Evolutionary conservation across 1,140 invertebrate genomes (phyloP).

Genomic region (Hermetia illucens): DNA sequence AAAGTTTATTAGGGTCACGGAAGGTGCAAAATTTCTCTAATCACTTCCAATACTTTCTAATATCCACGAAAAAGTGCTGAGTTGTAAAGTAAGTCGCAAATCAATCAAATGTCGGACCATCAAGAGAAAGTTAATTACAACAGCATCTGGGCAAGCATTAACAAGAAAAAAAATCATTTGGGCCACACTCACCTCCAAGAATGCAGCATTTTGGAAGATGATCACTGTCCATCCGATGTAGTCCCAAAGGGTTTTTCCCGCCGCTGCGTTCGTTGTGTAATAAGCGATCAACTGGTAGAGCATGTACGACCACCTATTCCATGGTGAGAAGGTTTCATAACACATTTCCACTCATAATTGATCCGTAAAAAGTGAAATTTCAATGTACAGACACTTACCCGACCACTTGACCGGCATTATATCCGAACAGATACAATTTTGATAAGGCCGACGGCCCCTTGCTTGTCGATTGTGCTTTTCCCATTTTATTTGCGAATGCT

Average conservation of each 20-base stretch:
- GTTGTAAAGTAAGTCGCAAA: too few relatives aligned
- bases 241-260: slow-evolving; percentile 44
- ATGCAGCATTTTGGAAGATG: slow-evolving; percentile 81
- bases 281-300: slow-evolving; percentile 44
- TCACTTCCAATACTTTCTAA: too few relatives aligned
- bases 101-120: too few relatives aligned
- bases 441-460: slow-evolving; percentile 15
- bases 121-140: too few relatives aligned
- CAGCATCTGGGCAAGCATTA: background rate
- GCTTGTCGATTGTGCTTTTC: slow-evolving; percentile 13
- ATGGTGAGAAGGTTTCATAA: too few relatives aligned
- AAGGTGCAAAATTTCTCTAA: too few relatives aligned
- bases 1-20: too few relatives aligned
- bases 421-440: slow-evolving; percentile 39
- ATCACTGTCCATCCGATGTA: slow-evolving; percentile 51
- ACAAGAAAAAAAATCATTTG: background rate
- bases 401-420: slow-evolving; percentile 38
- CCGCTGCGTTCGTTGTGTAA: slow-evolving; percentile 32
- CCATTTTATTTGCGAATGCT: slow-evolving; percentile 9
- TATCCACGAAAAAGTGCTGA: too few relatives aligned
- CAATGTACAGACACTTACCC: slow-evolving; percentile 43
- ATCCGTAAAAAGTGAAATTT: too few relatives aligned
- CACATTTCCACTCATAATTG: too few relatives aligned
- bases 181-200: slow-evolving; percentile 60
- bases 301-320: slow-evolving; percentile 64